Percentiles rank a stretch among this genome's conserved stretches.
These are phyloP conservation scores for Gari tellinella DNA, from an alignment of 2,888 invertebrate species.

Conservation along the genomic window DNA sequence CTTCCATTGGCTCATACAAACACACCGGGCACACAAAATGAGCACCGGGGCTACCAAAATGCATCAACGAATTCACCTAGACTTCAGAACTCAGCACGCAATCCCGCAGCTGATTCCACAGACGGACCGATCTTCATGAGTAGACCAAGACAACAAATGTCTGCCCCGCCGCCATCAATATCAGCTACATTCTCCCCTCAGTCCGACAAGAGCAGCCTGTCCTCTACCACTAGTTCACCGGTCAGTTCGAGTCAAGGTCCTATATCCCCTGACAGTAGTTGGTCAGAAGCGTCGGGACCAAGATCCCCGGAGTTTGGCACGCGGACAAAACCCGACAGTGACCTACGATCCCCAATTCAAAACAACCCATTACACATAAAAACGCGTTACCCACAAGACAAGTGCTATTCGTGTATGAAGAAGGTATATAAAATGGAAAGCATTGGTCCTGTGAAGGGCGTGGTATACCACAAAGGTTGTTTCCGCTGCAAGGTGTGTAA, in stretches of 20 bases:
- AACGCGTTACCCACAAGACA: slow-evolving; percentile 64
- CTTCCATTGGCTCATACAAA: slow-evolving; percentile 32
- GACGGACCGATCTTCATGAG: slow-evolving; percentile 39
- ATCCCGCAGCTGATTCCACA: slow-evolving; percentile 10
- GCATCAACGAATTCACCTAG: slow-evolving; percentile 37
- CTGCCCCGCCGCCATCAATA: slow-evolving; percentile 34
- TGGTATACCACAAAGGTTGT: slow-evolving; percentile 74
- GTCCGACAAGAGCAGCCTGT: no score
- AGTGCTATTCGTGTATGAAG: slow-evolving; percentile 70
- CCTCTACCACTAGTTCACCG: no score
- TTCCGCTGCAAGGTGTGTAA: slow-evolving; percentile 72
- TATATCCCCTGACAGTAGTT: slow-evolving; percentile 45
- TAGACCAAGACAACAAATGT: slow-evolving; percentile 46
- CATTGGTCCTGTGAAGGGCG: slow-evolving; percentile 71
- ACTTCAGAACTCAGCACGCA: slow-evolving; percentile 38
- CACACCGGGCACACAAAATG: slow-evolving; percentile 15
- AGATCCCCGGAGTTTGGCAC: slow-evolving; percentile 37
- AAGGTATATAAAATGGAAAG: slow-evolving; percentile 77
- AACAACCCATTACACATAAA: slow-evolving; percentile 61
- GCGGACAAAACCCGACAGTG: slow-evolving; percentile 34
- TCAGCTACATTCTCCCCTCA: slow-evolving; percentile 18
- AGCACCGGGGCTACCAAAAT: slow-evolving; percentile 2
- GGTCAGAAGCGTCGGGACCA: slow-evolving; percentile 43
- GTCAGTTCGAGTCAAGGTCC: slow-evolving; percentile 1
- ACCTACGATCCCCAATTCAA: slow-evolving; percentile 31